Evolutionary conservation across 2,888 invertebrate species (phyloP).

Genomic region (Iselma pallidipennis): DNA sequence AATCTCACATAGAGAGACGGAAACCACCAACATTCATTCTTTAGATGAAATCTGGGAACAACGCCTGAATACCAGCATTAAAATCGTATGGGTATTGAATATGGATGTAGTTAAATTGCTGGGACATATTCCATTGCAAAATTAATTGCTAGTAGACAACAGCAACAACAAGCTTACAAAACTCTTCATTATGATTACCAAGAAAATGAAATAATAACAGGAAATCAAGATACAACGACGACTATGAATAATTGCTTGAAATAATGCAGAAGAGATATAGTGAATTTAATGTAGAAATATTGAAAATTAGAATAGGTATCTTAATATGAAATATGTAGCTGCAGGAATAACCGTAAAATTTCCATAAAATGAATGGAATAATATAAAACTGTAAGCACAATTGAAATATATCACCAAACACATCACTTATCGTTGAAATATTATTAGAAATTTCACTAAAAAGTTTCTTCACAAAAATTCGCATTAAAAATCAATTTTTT

Average conservation of each 20-base stretch:
- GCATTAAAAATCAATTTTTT: neutral
- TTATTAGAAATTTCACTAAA: neutral
- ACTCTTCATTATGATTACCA: neutral
- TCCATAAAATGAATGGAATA: too few species aligned
- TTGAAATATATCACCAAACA: conserved; percentile 7
- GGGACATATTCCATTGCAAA: neutral
- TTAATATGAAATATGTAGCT: too few species aligned
- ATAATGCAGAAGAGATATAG: neutral
- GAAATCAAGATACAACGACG: neutral
- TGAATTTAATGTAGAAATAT: too few species aligned
- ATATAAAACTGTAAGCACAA: too few species aligned
- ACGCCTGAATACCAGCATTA: conserved; percentile 15
- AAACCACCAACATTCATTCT: conserved; percentile 22
- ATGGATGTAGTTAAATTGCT: conserved; percentile 7
- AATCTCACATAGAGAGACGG: too few species aligned
- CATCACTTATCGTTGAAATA: too few species aligned
- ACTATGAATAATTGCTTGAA: neutral
- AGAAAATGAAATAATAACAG: neutral
- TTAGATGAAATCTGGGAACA: conserved; percentile 20
- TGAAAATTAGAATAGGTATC: too few species aligned
- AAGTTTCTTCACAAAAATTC: neutral
- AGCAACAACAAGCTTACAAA: neutral
- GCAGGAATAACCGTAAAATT: too few species aligned
- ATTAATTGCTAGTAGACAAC: neutral
- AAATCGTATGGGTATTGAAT: conserved; percentile 16